These are phyloP conservation scores for Pogonognathellus flavescens DNA, from an alignment of 1,140 invertebrate species.

Conservation along the genomic window DNA sequence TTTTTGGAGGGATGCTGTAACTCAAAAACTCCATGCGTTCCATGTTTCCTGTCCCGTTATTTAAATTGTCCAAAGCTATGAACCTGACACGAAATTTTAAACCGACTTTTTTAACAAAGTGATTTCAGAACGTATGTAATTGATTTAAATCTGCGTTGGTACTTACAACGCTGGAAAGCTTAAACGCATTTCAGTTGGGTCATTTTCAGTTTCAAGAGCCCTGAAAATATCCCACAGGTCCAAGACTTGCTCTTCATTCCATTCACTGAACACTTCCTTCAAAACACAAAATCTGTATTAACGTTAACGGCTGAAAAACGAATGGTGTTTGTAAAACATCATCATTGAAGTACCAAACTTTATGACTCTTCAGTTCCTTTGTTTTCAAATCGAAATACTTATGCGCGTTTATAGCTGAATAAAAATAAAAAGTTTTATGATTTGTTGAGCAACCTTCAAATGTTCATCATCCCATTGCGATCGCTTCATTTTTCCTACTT, in stretches of 20 bases:
- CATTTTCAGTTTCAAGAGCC: not conserved
- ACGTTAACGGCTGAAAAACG: too few species aligned
- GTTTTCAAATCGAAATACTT: too few species aligned
- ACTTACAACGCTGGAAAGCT: not conserved
- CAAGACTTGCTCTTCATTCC: slow-evolving; percentile 16
- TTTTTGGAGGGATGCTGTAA: not conserved
- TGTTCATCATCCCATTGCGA: slow-evolving; percentile 19
- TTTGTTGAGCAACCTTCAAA: not conserved
- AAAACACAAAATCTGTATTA: not conserved
- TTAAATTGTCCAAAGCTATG: not conserved
- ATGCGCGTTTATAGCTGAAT: too few species aligned
- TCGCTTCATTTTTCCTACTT: not conserved
- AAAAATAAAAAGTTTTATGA: too few species aligned
- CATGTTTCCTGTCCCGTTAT: not conserved
- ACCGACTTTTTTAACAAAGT: not conserved
- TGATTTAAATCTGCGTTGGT: not conserved
- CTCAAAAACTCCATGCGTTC: slow-evolving; percentile 9
- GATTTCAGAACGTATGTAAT: not conserved
- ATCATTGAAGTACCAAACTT: too few species aligned
- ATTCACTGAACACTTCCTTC: slow-evolving; percentile 6
- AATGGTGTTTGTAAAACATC: too few species aligned
- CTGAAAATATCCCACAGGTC: slow-evolving; percentile 2
- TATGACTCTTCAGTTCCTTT: too few species aligned
- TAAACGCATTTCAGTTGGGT: slow-evolving; percentile 3
- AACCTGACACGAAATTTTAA: not conserved